Conservation (phyloP, 2,113 vertebrate genomes). For the Thamnaconus septentrionalis region DNA sequence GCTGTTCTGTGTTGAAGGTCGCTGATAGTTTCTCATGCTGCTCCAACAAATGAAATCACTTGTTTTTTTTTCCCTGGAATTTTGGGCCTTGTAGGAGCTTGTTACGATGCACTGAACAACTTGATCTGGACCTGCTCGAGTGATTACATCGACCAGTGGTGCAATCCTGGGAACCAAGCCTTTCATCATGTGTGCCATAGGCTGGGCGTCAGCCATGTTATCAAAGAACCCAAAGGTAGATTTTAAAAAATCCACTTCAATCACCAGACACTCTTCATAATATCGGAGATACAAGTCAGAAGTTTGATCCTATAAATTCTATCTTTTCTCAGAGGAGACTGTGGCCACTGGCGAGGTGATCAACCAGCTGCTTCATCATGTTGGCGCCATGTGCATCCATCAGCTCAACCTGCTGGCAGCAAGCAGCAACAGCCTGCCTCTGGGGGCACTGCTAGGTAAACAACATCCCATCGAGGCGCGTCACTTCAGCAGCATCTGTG, state of each 20-base stretch:
- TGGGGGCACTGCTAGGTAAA: constrained; percentile 89
- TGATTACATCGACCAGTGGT: constrained; percentile 99
- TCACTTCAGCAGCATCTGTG: constrained; percentile 95
- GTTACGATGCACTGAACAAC: constrained; percentile 96
- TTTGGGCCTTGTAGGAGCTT: constrained; percentile 80
- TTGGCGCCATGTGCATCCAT: constrained; percentile 99
- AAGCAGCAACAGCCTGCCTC: constrained; percentile 83
- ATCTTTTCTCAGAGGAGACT: constrained; percentile 82
- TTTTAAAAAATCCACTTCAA: not conserved
- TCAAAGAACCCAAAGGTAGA: constrained; percentile 91
- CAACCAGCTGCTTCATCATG: constrained; percentile 95
- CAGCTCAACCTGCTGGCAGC: constrained; percentile 93
- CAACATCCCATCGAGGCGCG: constrained; percentile 94
- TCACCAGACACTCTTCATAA: not conserved
- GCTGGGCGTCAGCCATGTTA: constrained; percentile 93
- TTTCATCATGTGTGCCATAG: constrained; percentile 98
- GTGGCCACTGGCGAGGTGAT: constrained; percentile 91
- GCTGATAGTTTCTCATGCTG: not conserved
- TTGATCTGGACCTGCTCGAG: constrained; percentile 98
- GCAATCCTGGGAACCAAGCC: constrained; percentile 96
- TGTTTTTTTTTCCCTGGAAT: not conserved
- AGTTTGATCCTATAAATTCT: constrained; percentile 2
- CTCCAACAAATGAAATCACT: not conserved
- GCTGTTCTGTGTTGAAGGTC: not conserved
- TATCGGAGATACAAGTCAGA: not conserved